Base-by-base conservation (phyloP, 2,797 vertebrate genomes). In the Micromesistius poutassou region DNA sequence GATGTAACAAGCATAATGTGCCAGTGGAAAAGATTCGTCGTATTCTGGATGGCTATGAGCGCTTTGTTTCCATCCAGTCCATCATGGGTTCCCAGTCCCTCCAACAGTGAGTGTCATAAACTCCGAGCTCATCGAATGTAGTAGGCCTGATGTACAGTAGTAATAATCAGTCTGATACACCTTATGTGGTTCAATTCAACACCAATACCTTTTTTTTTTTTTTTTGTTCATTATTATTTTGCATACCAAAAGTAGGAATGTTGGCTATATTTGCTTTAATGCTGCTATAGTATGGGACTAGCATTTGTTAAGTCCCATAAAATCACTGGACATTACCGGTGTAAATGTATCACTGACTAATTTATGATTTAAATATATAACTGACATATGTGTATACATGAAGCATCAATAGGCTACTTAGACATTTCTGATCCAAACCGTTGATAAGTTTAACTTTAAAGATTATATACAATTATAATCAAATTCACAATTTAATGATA, bases 21-120 rank as follows among this genome's bases (percentile, higher is more conserved):
- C 93, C 94, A n/a, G 94, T 93, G 90, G 98, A 98, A 86, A 97
- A 88, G 85, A 97, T 99, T 78, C 89, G 91, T 79, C 94, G 92
- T 84, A 98, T 99, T 96, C 92, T 99, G 79, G 93, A 95, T 25
- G 89, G 91, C 5, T 98, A 95, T 77, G 97, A 99, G 36, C 95
- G 87, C 79, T 95, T 91, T 71, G 94, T 98, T 84, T 93, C 96
- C 5, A 91, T 98, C 81, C 91, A 93, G 62, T 93, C 94, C 71
- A 92, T 99, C 78, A 92, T 99, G 94, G 88, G 91, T 82, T 96
- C 98, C 85, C 90, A 93, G 46, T 79, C 0, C 5, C 72, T 76
- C 16, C 22, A 22, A 30, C 35, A 93, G 97, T 98, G 87, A 94
- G 96, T 92, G 71, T 8, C 73, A 33, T 77, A 12, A 75, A 46